Percentiles rank a stretch among this genome's conserved stretches.
Evolutionary conservation across 2,888 invertebrate species (phyloP).

Genomic region (Epistrophe grossulariae): DNA sequence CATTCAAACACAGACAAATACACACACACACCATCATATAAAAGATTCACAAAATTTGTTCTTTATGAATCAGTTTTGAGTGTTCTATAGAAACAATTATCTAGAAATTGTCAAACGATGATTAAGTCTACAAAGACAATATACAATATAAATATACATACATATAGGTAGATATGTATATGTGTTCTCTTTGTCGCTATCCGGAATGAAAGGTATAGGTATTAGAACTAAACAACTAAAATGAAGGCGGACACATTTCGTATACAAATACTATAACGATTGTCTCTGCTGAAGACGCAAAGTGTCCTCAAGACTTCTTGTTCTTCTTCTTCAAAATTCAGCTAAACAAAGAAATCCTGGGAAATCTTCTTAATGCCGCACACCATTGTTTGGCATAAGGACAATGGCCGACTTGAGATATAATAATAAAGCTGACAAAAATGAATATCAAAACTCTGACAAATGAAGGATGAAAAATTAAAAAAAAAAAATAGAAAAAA

Average conservation of each 20-base stretch:
- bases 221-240: constrained; percentile 14
- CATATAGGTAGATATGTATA: not conserved
- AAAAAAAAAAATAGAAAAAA: not conserved
- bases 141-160: not conserved
- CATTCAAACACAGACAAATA: not conserved
- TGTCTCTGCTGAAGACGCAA: constrained; percentile 52
- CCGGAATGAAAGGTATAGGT: constrained; percentile 1
- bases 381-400: constrained; percentile 47
- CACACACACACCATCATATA: no score
- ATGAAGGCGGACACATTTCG: constrained; percentile 24
- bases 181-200: not conserved
- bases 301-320: constrained; percentile 46
- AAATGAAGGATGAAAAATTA: constrained; percentile 32
- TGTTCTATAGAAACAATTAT: constrained; percentile 64
- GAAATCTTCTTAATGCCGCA: constrained; percentile 48
- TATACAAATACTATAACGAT: constrained; percentile 23
- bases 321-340: constrained; percentile 21
- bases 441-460: constrained; percentile 13
- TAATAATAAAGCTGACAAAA: constrained; percentile 8
- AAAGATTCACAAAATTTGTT: constrained; percentile 26
- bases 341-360: constrained; percentile 28
- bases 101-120: constrained; percentile 63
- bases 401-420: constrained; percentile 49
- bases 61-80: constrained; percentile 63
- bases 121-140: constrained; percentile 55